Base-by-base conservation (phyloP, 2,888 invertebrate species). In the Tricholauxania praeusta region DNA sequence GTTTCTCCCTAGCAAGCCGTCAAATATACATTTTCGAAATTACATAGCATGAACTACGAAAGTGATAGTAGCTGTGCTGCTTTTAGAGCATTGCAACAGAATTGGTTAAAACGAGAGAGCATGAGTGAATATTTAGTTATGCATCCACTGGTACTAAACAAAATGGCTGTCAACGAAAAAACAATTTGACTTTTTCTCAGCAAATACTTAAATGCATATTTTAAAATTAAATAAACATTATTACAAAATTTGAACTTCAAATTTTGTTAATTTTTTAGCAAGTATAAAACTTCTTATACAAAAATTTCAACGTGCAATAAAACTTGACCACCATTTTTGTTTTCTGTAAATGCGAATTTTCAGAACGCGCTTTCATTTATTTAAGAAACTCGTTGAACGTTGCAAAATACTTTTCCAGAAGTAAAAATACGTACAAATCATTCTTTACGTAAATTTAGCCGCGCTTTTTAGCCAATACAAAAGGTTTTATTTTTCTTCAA, bases 231-330 rank as follows among this genome's bases (percentile, higher is more conserved):
- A 7, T 6, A 12, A 22, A 6, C 2, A 12, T 57, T 57, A 22
- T n/a, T 57, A 22, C 12, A 14, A 22, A 57, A 57, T 22, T 39
- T 12, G 12, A 28, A 57, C 39, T 19, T 28, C 1, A 63, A n/a
- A 17, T 63, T 94, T 95, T 63, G 88, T 96, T 63, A 91, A 94
- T 39, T 39, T 39, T 10, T 39, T 72, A 95, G 96, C 86, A 96
- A 96, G 83, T 97, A 97, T 85, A 96, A 96, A 80, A 94, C 92
- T 0, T 62, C 1, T 7, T 28, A 15, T 47, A 5, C 39, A 63
- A 14, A 62, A 22, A 32, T n/a, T 55, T 55, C 60, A 39, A 39
- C 47, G 17, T 47, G 17, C 63, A 63, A 12, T 63, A 39, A 39
- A 39, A 10, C 22, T 57, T 28, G 57, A 19, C 57, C 14, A 22